phyloP scores from a whole-genome alignment of 2,113 vertebrate species.

The Nycticryphes semicollaris region DNA sequence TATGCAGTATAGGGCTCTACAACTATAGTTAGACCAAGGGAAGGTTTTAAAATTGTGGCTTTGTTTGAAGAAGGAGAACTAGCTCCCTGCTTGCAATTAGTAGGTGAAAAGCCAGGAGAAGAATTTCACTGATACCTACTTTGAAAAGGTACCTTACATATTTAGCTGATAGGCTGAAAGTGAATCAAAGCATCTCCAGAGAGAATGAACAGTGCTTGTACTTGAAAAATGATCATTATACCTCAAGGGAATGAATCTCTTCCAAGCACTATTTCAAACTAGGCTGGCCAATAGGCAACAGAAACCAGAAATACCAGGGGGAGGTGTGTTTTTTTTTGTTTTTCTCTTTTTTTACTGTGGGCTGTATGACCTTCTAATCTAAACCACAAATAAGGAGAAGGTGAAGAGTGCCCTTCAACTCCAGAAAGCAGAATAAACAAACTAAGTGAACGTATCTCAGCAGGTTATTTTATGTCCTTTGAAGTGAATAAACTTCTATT shows the following conservation, averaged over 20 bases:
- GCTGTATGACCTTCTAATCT: constrained; percentile 11
- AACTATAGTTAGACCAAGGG: background rate
- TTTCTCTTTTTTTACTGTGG: background rate
- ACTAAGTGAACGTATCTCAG: background rate
- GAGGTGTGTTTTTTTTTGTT: too few species aligned
- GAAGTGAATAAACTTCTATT: background rate
- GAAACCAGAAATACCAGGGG: background rate
- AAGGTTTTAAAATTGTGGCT: constrained; percentile 4
- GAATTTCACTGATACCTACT: background rate
- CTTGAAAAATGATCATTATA: constrained; percentile 28
- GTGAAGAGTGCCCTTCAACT: background rate
- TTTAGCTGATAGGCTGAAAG: constrained; percentile 3
- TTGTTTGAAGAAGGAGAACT: constrained; percentile 48
- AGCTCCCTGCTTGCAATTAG: constrained; percentile 53
- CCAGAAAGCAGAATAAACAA: background rate
- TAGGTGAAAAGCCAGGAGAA: constrained; percentile 66
- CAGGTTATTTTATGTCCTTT: background rate
- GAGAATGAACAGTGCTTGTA: background rate
- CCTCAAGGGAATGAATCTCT: background rate
- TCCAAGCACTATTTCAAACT: background rate
- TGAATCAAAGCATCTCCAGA: background rate
- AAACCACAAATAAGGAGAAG: background rate
- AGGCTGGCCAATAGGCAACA: background rate
- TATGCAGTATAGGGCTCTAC: background rate
- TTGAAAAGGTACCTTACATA: constrained; percentile 26